Evolutionary conservation across 2,797 vertebrate species (phyloP), one percentile per base, ranked within the genome.

Genomic region (Cyclura pinguis): DNA sequence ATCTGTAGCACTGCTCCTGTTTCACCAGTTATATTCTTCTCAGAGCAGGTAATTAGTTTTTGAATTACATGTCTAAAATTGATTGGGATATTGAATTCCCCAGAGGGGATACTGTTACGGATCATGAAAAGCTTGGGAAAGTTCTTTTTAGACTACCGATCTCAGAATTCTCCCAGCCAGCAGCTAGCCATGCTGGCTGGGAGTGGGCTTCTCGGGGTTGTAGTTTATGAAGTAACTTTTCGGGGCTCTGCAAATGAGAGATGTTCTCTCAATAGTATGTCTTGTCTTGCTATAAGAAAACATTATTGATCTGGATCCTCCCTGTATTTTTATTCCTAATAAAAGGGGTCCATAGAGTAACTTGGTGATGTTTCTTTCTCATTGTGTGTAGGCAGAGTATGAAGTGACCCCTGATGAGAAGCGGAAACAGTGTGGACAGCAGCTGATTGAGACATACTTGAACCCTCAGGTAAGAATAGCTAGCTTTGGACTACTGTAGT

Each of bases 341-440:
- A 47, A 47, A 6, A 32, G 35, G 22, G n/a, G 38, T 69, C 35
- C 38, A 64, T 88, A 86, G 72, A 85, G 69, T 55, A 89, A 89
- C 59, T 87, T 57, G 87, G 91, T 88, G 89, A 0, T 0, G 0
- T 91, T 86, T 94, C 38, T 42, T 80, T 74, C 42, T 74, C n/a
- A 13, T 62, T 95, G 78, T 93, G 64, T 95, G 50, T 95, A 99
- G 99, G 98, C 98, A 0, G 98, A 98, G 91, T 99, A 99, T 73
- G 99, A 99, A 96, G 99, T 99, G 95, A 98, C 98, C 27, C 99
- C 99, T 0, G 99, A 99, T 89, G 99, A 99, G 96, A 99, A 98
- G 94, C 98, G 98, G 96, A 99, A 98, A 94, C 98, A 98, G 14
- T 98, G 98, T 27, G 99, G 98, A 77, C 98, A 97, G 95, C 96